phyloP scores from a whole-genome alignment of 1,140 invertebrate species.

The Diabrotica undecimpunctata region DNA sequence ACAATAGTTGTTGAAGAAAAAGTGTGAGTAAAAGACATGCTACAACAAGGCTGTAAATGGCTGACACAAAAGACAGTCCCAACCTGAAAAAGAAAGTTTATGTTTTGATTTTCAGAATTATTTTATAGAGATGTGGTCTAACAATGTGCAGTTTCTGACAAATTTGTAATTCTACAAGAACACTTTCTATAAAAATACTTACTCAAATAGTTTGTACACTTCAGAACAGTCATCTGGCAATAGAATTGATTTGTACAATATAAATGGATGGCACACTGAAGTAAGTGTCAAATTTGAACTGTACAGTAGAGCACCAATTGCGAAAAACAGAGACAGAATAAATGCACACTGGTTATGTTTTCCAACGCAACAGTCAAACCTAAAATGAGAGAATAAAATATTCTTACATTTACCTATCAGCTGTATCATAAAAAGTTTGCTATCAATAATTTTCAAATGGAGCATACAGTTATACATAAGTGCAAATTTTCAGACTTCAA shows the following conservation, averaged over 20 bases:
- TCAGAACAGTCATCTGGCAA: slow-evolving; percentile 69
- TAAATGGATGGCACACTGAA: slow-evolving; percentile 66
- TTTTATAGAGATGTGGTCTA: too few species aligned
- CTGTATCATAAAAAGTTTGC: too few species aligned
- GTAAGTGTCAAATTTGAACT: slow-evolving; percentile 68
- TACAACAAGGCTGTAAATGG: slow-evolving; percentile 39
- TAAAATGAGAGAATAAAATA: slow-evolving; percentile 43
- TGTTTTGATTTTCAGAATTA: too few species aligned
- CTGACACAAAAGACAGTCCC: slow-evolving; percentile 40
- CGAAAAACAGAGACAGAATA: slow-evolving; percentile 57
- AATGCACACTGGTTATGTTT: slow-evolving; percentile 62
- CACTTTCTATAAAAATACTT: slow-evolving; percentile 41
- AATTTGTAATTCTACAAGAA: neutral
- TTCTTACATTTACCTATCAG: too few species aligned
- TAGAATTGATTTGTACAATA: slow-evolving; percentile 58
- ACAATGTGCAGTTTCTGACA: neutral
- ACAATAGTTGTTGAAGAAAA: slow-evolving; percentile 35
- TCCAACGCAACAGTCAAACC: slow-evolving; percentile 71
- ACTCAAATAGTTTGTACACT: slow-evolving; percentile 65
- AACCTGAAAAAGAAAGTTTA: slow-evolving; percentile 36
- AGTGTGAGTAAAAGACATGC: slow-evolving; percentile 31
- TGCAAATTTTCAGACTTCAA: too few species aligned
- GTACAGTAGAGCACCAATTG: slow-evolving; percentile 58
- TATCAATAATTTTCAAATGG: too few species aligned
- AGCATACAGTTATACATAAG: too few species aligned